A percentile compares a stretch with the other conserved stretches of the same genome.
Conservation (phyloP, 2,113 vertebrate genomes). For the Menidia beryllina region DNA sequence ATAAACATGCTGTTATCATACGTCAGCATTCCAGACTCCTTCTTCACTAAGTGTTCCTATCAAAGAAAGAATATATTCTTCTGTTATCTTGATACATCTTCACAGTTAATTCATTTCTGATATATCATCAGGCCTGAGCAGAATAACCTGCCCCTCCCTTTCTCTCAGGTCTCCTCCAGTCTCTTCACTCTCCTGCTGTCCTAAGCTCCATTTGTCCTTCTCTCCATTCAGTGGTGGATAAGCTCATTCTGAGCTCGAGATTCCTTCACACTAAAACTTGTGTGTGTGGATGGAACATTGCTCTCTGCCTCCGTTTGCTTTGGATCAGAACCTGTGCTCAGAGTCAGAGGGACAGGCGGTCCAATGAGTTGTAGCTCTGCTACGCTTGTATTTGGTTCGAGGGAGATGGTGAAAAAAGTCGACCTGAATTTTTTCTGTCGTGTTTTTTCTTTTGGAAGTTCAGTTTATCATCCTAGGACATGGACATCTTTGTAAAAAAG, state of each 20-base stretch:
- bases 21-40: neutral
- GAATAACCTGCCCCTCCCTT: conserved; percentile 24
- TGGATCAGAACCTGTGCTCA: conserved; percentile 59
- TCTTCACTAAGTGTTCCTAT: neutral
- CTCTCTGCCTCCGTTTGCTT: conserved; percentile 73
- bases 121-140: conserved; percentile 17
- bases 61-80: conserved; percentile 8
- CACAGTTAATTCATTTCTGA: conserved; percentile 5
- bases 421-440: conserved; percentile 20
- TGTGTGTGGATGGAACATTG: conserved; percentile 78
- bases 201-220: conserved; percentile 67
- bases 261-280: conserved; percentile 80
- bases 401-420: conserved; percentile 11
- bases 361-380: conserved; percentile 25
- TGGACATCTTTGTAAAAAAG: conserved; percentile 4
- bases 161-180: conserved; percentile 24
- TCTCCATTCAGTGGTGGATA: conserved; percentile 60
- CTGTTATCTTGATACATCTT: conserved; percentile 2
- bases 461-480: conserved; percentile 39
- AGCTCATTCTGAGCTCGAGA: conserved; percentile 64
- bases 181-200: conserved; percentile 33
- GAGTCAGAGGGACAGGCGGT: conserved; percentile 37
- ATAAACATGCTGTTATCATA: no score
- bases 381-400: conserved; percentile 22
- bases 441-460: conserved; percentile 49